Percentiles rank a stretch among this genome's conserved stretches.
Evolutionary conservation across 23 tunicate species (phyloP).

Genomic region (Diplosoma virens): DNA sequence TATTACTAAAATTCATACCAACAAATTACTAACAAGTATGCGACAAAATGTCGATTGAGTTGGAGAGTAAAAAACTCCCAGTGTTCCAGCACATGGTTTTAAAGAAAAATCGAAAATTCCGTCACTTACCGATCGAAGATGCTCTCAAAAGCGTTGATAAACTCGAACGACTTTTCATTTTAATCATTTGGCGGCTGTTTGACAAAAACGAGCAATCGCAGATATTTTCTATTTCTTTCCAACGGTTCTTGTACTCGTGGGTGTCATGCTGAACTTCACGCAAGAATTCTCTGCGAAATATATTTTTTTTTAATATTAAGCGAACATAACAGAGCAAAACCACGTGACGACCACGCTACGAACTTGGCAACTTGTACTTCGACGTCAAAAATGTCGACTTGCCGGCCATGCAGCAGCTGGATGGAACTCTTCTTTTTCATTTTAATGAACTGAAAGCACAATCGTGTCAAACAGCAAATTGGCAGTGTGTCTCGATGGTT

Average conservation of each 20-base stretch:
- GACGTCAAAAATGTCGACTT: conserved; percentile 67
- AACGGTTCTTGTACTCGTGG: conserved; percentile 35
- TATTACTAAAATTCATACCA: no score
- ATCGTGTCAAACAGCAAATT: background rate
- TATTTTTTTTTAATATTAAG: background rate
- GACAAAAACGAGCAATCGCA: conserved; percentile 20
- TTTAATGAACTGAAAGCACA: conserved; percentile 70
- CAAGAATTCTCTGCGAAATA: conserved; percentile 36
- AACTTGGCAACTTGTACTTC: conserved; percentile 68
- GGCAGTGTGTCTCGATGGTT: no score
- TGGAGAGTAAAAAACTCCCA: no score
- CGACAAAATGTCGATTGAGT: background rate
- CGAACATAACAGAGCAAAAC: background rate
- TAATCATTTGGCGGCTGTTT: background rate
- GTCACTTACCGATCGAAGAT: conserved; percentile 9
- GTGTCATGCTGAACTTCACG: conserved; percentile 47
- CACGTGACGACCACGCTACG: background rate
- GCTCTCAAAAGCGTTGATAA: background rate
- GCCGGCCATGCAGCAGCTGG: conserved; percentile 70
- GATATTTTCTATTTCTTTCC: conserved; percentile 51
- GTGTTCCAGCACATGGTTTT: no score
- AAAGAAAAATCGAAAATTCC: background rate
- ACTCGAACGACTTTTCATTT: background rate
- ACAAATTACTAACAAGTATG: background rate
- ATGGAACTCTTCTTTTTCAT: conserved; percentile 58